Conservation (phyloP, 2,113 vertebrate genomes). For the Muntiacus reevesi region DNA sequence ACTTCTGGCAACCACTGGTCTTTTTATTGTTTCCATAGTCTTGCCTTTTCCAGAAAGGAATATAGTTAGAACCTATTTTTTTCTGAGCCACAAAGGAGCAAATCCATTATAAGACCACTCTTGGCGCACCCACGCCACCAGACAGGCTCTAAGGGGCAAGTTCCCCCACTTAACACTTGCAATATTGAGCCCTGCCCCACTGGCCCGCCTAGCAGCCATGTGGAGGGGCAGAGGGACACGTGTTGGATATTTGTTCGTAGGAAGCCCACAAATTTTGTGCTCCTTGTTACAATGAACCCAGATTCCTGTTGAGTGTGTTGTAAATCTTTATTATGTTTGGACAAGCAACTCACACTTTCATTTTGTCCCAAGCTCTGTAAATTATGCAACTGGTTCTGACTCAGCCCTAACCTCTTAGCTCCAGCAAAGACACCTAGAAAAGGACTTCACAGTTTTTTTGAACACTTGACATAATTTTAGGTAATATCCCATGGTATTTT, state of each 20-base stretch:
- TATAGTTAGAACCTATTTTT: background rate
- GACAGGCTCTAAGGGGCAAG: background rate
- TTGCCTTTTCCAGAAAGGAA: background rate
- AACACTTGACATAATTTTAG: background rate
- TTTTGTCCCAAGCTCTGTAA: background rate
- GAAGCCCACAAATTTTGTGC: background rate
- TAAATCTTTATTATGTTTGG: background rate
- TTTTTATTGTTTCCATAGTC: background rate
- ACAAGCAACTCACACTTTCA: background rate
- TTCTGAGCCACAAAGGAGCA: background rate
- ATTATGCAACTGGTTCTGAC: rapidly evolving
- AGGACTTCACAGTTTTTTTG: background rate
- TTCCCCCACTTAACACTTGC: background rate
- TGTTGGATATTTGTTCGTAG: background rate
- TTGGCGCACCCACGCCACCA: background rate
- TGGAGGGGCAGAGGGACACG: background rate
- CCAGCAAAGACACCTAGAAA: background rate
- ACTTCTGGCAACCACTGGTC: background rate
- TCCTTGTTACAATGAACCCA: background rate
- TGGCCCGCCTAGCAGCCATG: background rate
- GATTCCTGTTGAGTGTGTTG: background rate
- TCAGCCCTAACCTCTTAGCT: background rate
- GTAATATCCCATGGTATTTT: background rate
- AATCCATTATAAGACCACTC: background rate
- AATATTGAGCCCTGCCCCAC: background rate